phyloP scores from a whole-genome alignment of 2,888 invertebrate genomes.

The Alitta virens region DNA sequence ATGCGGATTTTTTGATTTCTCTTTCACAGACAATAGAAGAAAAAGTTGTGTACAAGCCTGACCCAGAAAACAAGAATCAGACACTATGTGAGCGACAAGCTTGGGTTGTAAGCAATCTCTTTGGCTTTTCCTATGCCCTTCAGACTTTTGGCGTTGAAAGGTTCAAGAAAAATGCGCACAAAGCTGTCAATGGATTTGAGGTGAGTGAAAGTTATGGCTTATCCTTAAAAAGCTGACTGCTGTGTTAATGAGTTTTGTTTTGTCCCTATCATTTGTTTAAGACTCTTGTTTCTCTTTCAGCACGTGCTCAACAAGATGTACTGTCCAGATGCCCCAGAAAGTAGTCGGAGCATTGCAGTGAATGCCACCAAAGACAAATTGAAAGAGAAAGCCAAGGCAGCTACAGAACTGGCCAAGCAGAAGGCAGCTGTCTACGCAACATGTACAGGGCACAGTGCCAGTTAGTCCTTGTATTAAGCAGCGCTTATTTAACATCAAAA shows the following conservation, averaged over 20 bases:
- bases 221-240: too few relatives aligned
- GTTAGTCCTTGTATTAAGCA: too few relatives aligned
- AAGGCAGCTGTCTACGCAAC: conserved; percentile 4
- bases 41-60: conserved; percentile 78
- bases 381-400: conserved; percentile 24
- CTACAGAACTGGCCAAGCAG: conserved; percentile 25
- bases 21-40: conserved; percentile 78
- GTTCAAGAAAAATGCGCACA: conserved; percentile 80
- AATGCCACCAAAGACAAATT: conserved; percentile 24
- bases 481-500: too few relatives aligned
- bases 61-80: conserved; percentile 69
- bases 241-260: too few relatives aligned
- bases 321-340: background rate
- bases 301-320: conserved; percentile 23
- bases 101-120: conserved; percentile 85
- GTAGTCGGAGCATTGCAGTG: background rate
- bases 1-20: background rate
- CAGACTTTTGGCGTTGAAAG: conserved; percentile 86
- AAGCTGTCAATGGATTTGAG: conserved; percentile 83
- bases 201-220: too few relatives aligned
- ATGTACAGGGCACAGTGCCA: too few relatives aligned
- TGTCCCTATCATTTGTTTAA: background rate
- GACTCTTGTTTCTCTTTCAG: background rate
- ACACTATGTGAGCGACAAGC: conserved; percentile 80
- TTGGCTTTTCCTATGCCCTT: conserved; percentile 83